These are phyloP conservation scores for Heliconius cydno DNA, from an alignment of 2,888 invertebrate genomes.

Conservation along the genomic window DNA sequence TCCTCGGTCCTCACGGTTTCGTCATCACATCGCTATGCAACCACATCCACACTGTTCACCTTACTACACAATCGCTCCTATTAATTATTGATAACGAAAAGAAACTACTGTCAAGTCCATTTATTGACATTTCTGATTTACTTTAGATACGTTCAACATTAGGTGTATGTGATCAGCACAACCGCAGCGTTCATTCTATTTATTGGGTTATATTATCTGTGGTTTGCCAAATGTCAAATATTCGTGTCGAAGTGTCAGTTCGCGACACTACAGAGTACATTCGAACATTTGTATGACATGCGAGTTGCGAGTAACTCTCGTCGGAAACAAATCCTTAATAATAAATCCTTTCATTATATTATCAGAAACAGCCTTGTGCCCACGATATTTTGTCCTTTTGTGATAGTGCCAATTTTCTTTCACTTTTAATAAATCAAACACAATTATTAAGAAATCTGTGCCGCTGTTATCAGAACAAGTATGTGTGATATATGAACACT, in stretches of 20 bases:
- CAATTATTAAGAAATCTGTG: no score
- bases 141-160: slow-evolving; percentile 32
- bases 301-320: no score
- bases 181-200: not conserved
- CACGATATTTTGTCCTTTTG: no score
- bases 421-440: no score
- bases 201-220: not conserved
- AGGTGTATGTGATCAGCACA: not conserved
- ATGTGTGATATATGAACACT: no score
- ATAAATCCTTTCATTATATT: no score
- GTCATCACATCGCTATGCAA: slow-evolving; percentile 36
- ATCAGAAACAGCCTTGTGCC: no score
- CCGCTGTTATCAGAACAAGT: no score
- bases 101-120: slow-evolving; percentile 47
- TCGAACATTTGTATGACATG: no score
- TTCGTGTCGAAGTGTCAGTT: not conserved
- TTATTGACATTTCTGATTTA: slow-evolving; percentile 48
- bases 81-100: slow-evolving; percentile 44
- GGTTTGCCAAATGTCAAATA: not conserved
- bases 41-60: slow-evolving; percentile 31
- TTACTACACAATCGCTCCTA: slow-evolving; percentile 30
- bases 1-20: slow-evolving; percentile 37
- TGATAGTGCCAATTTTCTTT: no score
- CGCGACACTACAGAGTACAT: no score
- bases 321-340: no score